These are phyloP conservation scores for Indicator maculatus DNA, from an alignment of 2,113 vertebrate species.

Conservation along the genomic window DNA sequence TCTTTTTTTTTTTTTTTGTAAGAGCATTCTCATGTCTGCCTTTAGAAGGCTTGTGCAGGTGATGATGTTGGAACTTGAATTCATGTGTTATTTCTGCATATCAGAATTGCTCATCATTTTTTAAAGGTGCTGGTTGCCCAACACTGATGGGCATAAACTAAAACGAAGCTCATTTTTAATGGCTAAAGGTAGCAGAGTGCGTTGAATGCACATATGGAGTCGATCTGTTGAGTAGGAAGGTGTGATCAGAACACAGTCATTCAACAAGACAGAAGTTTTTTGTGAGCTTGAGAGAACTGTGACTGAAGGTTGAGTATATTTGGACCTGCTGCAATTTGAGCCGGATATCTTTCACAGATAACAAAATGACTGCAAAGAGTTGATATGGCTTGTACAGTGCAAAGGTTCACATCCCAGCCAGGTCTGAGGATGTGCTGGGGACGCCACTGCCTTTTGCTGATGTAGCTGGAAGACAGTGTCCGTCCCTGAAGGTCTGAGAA, in stretches of 20 bases:
- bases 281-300: constrained; percentile 9
- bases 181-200: constrained; percentile 21
- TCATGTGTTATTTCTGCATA: background rate
- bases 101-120: background rate
- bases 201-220: constrained; percentile 53
- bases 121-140: background rate
- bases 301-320: constrained; percentile 32
- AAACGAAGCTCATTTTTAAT: constrained; percentile 44
- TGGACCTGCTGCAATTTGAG: constrained; percentile 30
- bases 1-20: background rate
- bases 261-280: constrained; percentile 31
- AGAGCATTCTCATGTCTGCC: background rate
- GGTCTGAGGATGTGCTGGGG: background rate
- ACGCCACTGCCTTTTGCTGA: background rate
- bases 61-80: background rate
- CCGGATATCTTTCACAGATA: background rate
- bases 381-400: background rate
- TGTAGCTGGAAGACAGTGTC: background rate
- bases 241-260: constrained; percentile 45
- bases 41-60: background rate
- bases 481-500: background rate
- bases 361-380: background rate
- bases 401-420: background rate
- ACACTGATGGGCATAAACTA: constrained; percentile 22
- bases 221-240: constrained; percentile 69